Percentiles rank a stretch among this genome's conserved stretches.
Evolutionary conservation across 1,140 invertebrate species (phyloP).

Genomic region (Ridgeia piscesae): DNA sequence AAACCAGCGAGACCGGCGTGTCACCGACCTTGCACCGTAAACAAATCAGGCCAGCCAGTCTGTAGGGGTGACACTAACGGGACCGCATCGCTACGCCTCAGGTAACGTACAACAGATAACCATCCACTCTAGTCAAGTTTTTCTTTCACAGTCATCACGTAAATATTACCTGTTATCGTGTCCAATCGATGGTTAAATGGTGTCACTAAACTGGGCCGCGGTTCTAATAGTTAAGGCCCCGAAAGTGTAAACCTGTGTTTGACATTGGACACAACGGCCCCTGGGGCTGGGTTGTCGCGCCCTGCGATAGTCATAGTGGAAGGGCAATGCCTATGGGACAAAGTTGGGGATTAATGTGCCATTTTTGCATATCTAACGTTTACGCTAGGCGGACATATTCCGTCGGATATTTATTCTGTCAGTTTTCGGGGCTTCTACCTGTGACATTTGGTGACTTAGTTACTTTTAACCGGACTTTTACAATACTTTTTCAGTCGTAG

Average conservation of each 20-base stretch:
- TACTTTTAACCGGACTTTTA: too few relatives aligned
- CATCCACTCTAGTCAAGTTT: not conserved
- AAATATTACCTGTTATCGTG: not conserved
- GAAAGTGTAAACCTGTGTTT: not conserved
- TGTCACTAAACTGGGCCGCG: not conserved
- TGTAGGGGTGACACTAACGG: not conserved
- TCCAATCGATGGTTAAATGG: not conserved
- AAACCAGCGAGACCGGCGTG: not conserved
- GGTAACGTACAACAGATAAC: not conserved
- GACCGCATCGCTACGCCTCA: not conserved
- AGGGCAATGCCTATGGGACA: not conserved
- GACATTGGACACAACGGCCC: not conserved
- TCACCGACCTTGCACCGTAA: not conserved
- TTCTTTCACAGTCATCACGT: not conserved
- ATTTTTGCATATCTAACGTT: not conserved
- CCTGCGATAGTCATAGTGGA: too few relatives aligned
- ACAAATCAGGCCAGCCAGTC: not conserved
- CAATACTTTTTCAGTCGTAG: not conserved
- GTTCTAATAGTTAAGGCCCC: not conserved
- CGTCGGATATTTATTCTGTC: not conserved
- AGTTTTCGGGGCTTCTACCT: not conserved
- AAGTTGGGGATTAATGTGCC: not conserved
- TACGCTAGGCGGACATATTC: not conserved
- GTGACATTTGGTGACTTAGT: too few relatives aligned
- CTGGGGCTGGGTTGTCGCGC: not conserved